These are phyloP conservation scores for Meliscaeva auricollis DNA, from an alignment of 2,888 invertebrate genomes.

Conservation along the genomic window DNA sequence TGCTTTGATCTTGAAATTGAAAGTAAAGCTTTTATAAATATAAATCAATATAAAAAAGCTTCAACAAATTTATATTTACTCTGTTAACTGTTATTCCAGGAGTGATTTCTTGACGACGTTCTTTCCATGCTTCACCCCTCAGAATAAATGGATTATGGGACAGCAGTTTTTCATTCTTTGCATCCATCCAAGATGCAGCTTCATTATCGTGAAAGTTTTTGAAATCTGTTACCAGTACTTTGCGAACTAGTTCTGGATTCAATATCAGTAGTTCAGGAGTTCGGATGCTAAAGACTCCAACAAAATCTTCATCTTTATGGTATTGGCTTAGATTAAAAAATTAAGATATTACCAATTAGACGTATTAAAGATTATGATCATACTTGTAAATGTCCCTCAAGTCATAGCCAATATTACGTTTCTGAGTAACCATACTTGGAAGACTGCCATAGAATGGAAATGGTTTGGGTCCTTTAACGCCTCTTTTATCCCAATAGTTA, in stretches of 20 bases:
- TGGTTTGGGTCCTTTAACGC: slow-evolving; percentile 82
- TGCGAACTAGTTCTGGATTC: slow-evolving; percentile 81
- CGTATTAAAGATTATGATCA: background rate
- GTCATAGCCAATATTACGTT: slow-evolving; percentile 77
- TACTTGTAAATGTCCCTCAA: background rate
- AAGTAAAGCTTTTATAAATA: background rate
- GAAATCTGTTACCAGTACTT: slow-evolving; percentile 84
- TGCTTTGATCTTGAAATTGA: slow-evolving; percentile 81
- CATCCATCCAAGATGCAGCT: slow-evolving; percentile 2
- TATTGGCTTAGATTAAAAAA: background rate
- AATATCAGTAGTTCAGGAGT: slow-evolving; percentile 82
- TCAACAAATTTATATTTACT: slow-evolving; percentile 79
- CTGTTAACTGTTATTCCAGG: slow-evolving; percentile 85
- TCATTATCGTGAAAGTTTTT: slow-evolving; percentile 82
- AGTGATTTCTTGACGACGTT: slow-evolving; percentile 84
- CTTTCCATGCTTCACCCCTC: slow-evolving; percentile 85
- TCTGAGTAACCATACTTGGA: slow-evolving; percentile 78
- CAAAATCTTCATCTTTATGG: slow-evolving; percentile 79
- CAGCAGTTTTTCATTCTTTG: background rate
- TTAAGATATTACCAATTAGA: too few relatives aligned
- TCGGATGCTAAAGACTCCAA: slow-evolving; percentile 83
- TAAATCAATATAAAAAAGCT: background rate
- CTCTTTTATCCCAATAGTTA: slow-evolving; percentile 82
- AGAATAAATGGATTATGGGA: slow-evolving; percentile 84
- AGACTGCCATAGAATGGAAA: slow-evolving; percentile 81